Conservation (phyloP, 2,113 vertebrate species). For the Sciurus niger region DNA sequence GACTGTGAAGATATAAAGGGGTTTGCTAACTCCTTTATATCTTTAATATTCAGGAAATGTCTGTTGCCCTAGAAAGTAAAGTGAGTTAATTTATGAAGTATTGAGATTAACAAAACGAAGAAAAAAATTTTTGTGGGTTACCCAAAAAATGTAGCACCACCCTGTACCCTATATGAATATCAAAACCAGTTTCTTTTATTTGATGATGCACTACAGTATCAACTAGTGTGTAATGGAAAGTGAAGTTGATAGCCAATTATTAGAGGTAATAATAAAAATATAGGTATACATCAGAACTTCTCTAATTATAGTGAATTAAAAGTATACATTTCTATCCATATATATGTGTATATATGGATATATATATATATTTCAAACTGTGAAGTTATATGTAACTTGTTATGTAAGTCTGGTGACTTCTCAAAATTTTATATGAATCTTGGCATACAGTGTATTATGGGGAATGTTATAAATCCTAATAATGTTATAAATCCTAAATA, state of each 20-base stretch:
- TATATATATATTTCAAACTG: too few relatives aligned
- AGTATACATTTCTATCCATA: background rate
- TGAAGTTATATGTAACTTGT: background rate
- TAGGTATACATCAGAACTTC: background rate
- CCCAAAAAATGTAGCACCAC: background rate
- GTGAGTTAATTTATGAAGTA: background rate
- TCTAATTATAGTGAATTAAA: background rate
- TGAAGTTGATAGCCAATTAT: background rate
- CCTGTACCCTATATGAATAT: background rate
- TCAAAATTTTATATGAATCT: constrained; percentile 18
- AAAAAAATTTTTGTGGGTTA: background rate
- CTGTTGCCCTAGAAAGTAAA: background rate
- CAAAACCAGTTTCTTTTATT: background rate
- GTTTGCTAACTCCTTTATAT: background rate
- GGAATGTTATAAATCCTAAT: background rate
- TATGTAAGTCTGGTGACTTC: background rate
- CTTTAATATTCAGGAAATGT: background rate
- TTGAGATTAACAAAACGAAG: background rate
- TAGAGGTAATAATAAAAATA: background rate
- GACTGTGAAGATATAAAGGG: background rate
- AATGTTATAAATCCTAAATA: constrained; percentile 10
- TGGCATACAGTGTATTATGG: background rate
- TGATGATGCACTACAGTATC: background rate
- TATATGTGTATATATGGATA: background rate
- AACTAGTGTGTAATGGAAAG: background rate